Conservation (phyloP, 2,113 vertebrate species). For the Nycticebus coucang region DNA sequence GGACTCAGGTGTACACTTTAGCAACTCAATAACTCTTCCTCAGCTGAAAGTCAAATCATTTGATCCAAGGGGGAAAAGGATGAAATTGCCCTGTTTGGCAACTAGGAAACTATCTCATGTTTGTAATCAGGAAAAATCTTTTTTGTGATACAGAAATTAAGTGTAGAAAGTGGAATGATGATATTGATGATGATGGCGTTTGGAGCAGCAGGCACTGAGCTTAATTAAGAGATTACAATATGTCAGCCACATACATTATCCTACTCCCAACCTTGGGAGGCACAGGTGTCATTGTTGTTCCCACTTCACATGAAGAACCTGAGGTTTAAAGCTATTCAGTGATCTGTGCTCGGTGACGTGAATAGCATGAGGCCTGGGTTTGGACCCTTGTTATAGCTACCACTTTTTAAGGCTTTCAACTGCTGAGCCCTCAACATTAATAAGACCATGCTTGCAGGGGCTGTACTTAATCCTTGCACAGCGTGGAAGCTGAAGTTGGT, state of each 20-base stretch:
- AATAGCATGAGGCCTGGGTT: background rate
- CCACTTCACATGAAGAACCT: background rate
- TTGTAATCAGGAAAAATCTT: conserved; percentile 1
- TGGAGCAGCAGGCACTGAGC: background rate
- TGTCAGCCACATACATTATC: background rate
- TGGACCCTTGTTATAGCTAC: background rate
- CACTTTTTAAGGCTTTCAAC: background rate
- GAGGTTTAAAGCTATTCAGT: background rate
- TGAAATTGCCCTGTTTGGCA: background rate
- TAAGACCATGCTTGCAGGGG: background rate
- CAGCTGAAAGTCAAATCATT: background rate
- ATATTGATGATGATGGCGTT: background rate
- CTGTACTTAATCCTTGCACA: background rate
- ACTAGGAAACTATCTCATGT: background rate
- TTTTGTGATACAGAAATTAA: background rate
- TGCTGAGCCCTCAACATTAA: background rate
- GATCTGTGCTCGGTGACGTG: background rate
- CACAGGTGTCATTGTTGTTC: background rate
- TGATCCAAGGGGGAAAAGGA: background rate
- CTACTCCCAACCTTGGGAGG: background rate
- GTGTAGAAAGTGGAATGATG: background rate
- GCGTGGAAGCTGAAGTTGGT: background rate
- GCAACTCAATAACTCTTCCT: background rate
- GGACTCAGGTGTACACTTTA: background rate
- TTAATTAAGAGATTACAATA: background rate